Evolutionary conservation across 2,113 vertebrate genomes (phyloP), one percentile per base, ranked within the genome.

Genomic region (Siphamia tubifer): DNA sequence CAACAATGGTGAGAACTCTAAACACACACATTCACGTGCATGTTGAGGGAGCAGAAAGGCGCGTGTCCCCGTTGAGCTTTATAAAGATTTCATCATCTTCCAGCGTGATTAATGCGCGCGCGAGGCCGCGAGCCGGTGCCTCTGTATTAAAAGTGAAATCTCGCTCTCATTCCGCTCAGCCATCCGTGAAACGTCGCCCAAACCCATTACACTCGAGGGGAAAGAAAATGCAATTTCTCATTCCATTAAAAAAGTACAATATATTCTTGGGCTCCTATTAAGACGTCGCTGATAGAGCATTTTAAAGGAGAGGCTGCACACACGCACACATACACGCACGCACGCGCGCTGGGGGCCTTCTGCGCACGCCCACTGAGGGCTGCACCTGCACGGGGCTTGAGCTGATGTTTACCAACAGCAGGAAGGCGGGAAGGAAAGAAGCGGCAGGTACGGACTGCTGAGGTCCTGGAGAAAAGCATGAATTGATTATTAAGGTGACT

Each of bases 181-280:
- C 96, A 96, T 92, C 94, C 95, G 94, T 96, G 95, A 96, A 96
- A 95, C 94, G 92, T 91, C 92, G 90, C 93, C 94, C 91, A 93
- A 96, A 95, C 94, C 95, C 95, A 96, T 97, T 97, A 97, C 92
- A 93, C 94, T 92, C 61, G 45, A 91, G 34, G 61, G 93, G 91
- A 93, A 93, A 95, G 94, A 96, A 96, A 96, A 98, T 94, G 94
- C 95, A 95, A 96, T 98, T 95, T 97, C 94, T 96, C 95, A 97
- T 96, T 93, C 94, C 94, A 95, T 95, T 96, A 96, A 95, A 96
- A 89, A 94, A 94, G 93, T 94, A 95, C 94, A 95, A 95, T 95
- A 96, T 95, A 95, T 94, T 95, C 92, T 94, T n/a, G 90, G 93
- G 90, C 91, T 94, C 90, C 94, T 95, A 99, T 97, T 96, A 98